A percentile compares a stretch with the other conserved stretches of the same genome.
phyloP scores from a whole-genome alignment of 37 sponge, comb jelly and placozoan species.

The Amphimedon queenslandica region DNA sequence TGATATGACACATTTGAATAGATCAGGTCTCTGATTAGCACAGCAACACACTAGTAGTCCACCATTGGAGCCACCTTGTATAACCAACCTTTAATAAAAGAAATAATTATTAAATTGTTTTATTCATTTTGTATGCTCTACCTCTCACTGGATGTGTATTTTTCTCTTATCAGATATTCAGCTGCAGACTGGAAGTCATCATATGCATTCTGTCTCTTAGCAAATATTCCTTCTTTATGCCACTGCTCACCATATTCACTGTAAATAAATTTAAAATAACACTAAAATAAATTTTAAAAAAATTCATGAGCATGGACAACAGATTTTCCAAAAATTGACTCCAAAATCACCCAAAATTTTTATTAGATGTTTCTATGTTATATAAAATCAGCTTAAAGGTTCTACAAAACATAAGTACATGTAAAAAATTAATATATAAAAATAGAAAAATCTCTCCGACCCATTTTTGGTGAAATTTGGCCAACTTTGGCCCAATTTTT shows the following conservation, averaged over 20 bases:
- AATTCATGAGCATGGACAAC: too few species aligned
- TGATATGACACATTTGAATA: slow-evolving; percentile 87
- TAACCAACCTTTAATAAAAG: slow-evolving; percentile 59
- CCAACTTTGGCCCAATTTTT: too few species aligned
- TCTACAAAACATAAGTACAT: too few species aligned
- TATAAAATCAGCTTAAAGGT: too few species aligned
- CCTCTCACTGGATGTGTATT: slow-evolving; percentile 47
- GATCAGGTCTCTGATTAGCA: slow-evolving; percentile 95
- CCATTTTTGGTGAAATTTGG: too few species aligned
- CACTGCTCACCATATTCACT: slow-evolving; percentile 97
- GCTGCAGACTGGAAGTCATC: slow-evolving; percentile 94
- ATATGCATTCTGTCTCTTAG: slow-evolving; percentile 95
- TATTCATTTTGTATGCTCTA: background rate
- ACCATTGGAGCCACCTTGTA: slow-evolving; percentile 96
- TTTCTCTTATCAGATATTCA: slow-evolving; percentile 73
- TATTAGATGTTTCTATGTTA: too few species aligned
- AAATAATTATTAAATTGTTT: background rate
- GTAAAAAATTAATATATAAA: too few species aligned
- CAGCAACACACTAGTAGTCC: slow-evolving; percentile 94
- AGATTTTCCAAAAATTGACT: too few species aligned
- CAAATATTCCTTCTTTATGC: slow-evolving; percentile 87
- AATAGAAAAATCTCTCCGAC: too few species aligned
- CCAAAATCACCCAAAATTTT: too few species aligned
- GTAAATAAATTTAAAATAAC: background rate
- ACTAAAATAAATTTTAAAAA: too few species aligned